Evolutionary conservation across 2,888 invertebrate species (phyloP).

Genomic region (Amiota minor): DNA sequence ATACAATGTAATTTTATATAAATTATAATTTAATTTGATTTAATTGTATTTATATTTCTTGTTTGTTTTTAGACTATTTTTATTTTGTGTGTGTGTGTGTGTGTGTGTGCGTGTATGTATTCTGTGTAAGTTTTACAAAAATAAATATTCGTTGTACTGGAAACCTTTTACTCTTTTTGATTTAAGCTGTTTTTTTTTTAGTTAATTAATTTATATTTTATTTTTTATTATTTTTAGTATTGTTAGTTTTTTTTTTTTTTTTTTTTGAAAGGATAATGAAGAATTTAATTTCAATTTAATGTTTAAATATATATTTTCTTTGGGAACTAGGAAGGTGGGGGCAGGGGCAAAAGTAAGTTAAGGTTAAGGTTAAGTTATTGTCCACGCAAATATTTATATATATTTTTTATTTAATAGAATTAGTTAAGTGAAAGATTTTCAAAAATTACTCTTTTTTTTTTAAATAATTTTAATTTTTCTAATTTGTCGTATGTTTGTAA

Average conservation of each 20-base stretch:
- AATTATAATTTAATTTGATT: slow-evolving; percentile 39
- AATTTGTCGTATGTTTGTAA: slow-evolving; percentile 36
- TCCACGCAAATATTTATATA: slow-evolving; percentile 61
- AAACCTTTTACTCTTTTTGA: slow-evolving; percentile 53
- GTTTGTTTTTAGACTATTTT: slow-evolving; percentile 32
- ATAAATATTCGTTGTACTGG: slow-evolving; percentile 62
- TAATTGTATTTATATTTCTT: slow-evolving; percentile 36
- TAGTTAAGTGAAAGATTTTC: slow-evolving; percentile 18
- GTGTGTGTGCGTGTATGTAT: too few species aligned
- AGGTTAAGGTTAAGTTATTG: slow-evolving; percentile 58
- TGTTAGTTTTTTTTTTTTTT: too few species aligned
- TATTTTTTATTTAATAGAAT: slow-evolving; percentile 36
- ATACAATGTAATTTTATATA: slow-evolving; percentile 46
- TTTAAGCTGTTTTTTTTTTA: slow-evolving; percentile 25
- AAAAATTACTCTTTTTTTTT: slow-evolving; percentile 35
- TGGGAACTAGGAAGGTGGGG: too few species aligned
- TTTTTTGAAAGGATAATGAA: too few species aligned
- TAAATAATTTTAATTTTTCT: slow-evolving; percentile 57
- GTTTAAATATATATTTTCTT: too few species aligned
- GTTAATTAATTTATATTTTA: slow-evolving; percentile 18
- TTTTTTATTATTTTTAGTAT: slow-evolving; percentile 16
- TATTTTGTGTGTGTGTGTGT: neutral
- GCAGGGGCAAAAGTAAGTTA: too few species aligned
- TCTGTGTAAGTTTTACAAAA: slow-evolving; percentile 40
- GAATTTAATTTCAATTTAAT: too few species aligned